Evolutionary conservation across 30 jellyfish, hydroid and myxozoan species (phyloP), one percentile per base, ranked within the genome.

Genomic region (Clytia hemisphaerica): DNA sequence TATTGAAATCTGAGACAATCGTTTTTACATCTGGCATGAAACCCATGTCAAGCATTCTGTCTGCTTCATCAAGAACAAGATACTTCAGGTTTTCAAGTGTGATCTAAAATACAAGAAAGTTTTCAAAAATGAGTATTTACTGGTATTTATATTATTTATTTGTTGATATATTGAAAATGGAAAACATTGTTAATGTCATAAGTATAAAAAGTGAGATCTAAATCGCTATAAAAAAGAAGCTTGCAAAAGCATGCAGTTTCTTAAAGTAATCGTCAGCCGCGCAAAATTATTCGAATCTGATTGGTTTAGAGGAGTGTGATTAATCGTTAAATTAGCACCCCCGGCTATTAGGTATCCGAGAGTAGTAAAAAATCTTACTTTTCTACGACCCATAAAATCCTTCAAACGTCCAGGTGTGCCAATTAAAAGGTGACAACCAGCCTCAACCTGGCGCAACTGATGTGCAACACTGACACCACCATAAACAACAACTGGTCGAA

Each of bases 21-120:
- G 91, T 22, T 35, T 55, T 84, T 24, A 92, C 75, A 35, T 75
- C 95, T 50, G 93, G 90, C 36, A 71, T 71, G 60, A 89, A 89
- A 18, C 98, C 98, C 95, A 89, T 80, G 53, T 89, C 98, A 2
- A 89, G 81, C 98, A 89, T 89, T 14, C 98, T 84, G 61, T 89
- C 98, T 12, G 98, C 98, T 40, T 89, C 98, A 55, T 89, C 98
- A 49, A 89, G 82, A 7, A 89, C 57, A 50, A 89, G 62, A 67
- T 67, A 89, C 65, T 81, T 75, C 19, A 89, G 49, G 6, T 71
- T 48, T 24, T 85, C 72, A 53, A 89, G 46, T 7, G 97, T 79
- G 34, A 88, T 74, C 97, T 88, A 34, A 12, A 3, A 33, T 4
- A 62, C 15, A 35, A 14, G 18, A 66, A 73, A n/a, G n/a, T n/a